Percentiles rank a stretch among this genome's conserved stretches.
These are phyloP conservation scores for Plumapathes pennacea DNA, from an alignment of 92 coral and sea anemone genomes.

Conservation along the genomic window DNA sequence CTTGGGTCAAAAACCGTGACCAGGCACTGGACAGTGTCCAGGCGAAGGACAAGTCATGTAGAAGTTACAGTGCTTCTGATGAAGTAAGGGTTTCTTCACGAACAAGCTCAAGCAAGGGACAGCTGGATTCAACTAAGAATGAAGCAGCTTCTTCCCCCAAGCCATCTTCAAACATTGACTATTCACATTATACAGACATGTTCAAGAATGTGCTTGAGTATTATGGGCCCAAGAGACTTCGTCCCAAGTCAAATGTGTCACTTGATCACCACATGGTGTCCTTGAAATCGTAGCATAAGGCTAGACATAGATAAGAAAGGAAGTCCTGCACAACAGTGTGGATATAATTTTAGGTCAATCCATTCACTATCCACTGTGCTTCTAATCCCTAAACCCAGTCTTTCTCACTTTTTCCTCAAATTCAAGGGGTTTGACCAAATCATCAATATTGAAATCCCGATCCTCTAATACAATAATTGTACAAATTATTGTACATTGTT, in stretches of 20 bases:
- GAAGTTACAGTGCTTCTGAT: slow-evolving; percentile 1
- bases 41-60: slow-evolving; percentile 7
- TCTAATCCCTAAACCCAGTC: no score
- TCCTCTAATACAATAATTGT: no score
- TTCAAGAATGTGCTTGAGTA: slow-evolving; percentile 81
- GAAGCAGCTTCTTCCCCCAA: slow-evolving; percentile 8
- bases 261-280: slow-evolving; percentile 42
- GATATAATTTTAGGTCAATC: no score
- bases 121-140: slow-evolving; percentile 7
- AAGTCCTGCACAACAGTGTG: no score
- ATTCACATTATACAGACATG: slow-evolving; percentile 83
- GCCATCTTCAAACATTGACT: slow-evolving; percentile 50
- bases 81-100: neutral
- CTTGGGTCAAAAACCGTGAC: slow-evolving; percentile 50
- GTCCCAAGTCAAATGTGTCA: slow-evolving; percentile 56
- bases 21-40: slow-evolving; percentile 35
- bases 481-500: no score
- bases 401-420: no score
- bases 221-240: slow-evolving; percentile 73
- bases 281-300: slow-evolving; percentile 47
- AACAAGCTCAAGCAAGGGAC: neutral
- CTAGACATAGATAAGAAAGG: no score
- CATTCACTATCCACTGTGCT: no score
- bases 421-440: no score
- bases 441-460: no score